phyloP scores from a whole-genome alignment of 2,888 invertebrate species.

The Pachliopta kotzebuea region DNA sequence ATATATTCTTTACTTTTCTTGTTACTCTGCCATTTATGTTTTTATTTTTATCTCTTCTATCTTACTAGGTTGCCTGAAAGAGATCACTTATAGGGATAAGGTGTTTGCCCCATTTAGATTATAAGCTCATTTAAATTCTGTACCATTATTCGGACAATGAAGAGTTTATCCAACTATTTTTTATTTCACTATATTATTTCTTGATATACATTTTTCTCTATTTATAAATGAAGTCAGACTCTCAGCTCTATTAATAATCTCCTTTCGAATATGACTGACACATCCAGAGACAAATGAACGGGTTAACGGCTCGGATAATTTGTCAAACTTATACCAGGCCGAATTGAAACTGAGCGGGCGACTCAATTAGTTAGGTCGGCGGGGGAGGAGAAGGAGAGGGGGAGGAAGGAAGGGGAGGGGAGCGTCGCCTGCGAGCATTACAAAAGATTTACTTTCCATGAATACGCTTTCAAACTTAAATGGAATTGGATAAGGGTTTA shows the following conservation, averaged over 20 bases:
- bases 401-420: conserved; percentile 24
- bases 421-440: conserved; percentile 29
- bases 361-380: conserved; percentile 38
- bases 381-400: conserved; percentile 26
- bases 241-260: conserved; percentile 16
- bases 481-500: conserved; percentile 38
- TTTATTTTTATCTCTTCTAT: no score
- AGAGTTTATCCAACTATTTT: no score
- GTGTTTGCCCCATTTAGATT: no score
- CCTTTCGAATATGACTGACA: conserved; percentile 19
- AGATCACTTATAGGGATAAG: no score
- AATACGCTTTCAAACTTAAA: conserved; percentile 41
- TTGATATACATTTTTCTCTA: neutral
- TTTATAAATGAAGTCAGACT: conserved; percentile 1
- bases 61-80: no score
- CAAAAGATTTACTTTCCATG: conserved; percentile 42
- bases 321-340: conserved; percentile 31
- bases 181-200: no score
- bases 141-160: no score
- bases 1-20: no score
- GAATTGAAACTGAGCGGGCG: conserved; percentile 29
- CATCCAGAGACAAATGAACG: conserved; percentile 26
- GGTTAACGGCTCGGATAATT: conserved; percentile 32
- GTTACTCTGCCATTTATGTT: no score
- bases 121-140: no score